Conservation (phyloP, 2,113 vertebrate species). For the Cavia porcellus region DNA sequence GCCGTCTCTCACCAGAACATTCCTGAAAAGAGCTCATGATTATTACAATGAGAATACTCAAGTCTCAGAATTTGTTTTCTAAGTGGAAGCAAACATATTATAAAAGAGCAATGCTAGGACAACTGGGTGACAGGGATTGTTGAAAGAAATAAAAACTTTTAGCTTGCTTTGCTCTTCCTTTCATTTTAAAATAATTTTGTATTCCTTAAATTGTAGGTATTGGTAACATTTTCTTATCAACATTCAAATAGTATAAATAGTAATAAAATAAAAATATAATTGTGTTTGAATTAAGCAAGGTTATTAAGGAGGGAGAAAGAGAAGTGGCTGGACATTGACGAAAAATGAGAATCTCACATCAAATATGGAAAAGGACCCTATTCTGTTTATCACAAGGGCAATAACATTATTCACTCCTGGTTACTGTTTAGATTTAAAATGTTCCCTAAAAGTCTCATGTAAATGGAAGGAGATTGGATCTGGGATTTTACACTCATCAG, state of each 20-base stretch:
- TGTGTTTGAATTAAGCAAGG: neutral
- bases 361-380: neutral
- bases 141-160: neutral
- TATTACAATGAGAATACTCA: neutral
- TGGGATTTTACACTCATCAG: neutral
- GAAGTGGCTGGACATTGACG: neutral
- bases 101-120: neutral
- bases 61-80: neutral
- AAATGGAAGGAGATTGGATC: neutral
- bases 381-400: neutral
- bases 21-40: neutral
- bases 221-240: neutral
- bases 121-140: neutral
- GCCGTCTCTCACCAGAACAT: neutral
- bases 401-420: neutral
- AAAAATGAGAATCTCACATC: neutral
- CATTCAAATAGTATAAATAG: neutral
- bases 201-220: neutral
- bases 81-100: neutral
- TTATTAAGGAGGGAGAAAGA: neutral
- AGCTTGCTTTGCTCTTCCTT: neutral
- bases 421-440: neutral
- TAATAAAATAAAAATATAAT: neutral
- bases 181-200: neutral
- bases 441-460: neutral